Evolutionary conservation across 2,797 vertebrate genomes (phyloP).

Genomic region (Heliangelus exortis): DNA sequence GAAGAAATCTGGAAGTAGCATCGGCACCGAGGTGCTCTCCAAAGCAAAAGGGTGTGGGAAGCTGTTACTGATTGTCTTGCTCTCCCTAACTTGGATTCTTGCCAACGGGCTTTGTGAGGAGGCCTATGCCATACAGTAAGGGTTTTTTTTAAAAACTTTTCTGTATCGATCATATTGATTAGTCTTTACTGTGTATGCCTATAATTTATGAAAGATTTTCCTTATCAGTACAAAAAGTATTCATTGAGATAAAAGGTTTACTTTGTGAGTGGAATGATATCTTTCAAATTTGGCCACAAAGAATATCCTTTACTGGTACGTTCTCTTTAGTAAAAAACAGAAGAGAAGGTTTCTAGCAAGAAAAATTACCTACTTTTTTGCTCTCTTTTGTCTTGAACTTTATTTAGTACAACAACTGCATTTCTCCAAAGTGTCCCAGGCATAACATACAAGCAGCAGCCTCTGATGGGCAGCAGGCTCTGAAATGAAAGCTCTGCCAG

Average conservation of each 20-base stretch:
- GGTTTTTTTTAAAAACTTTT: background rate
- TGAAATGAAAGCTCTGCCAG: background rate
- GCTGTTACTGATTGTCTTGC: background rate
- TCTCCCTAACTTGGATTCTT: background rate
- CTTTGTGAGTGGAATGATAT: background rate
- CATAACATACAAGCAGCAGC: background rate
- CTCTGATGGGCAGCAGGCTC: background rate
- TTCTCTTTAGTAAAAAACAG: background rate
- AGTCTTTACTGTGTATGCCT: background rate
- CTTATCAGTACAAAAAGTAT: background rate
- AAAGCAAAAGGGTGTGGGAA: background rate
- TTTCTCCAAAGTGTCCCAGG: background rate
- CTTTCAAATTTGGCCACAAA: background rate
- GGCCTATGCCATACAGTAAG: background rate
- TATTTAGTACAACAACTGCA: background rate
- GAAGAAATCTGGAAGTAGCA: background rate
- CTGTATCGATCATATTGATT: background rate
- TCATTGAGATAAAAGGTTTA: background rate
- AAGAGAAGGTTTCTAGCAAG: background rate
- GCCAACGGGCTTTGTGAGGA: background rate
- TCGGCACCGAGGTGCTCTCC: background rate
- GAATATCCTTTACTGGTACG: background rate
- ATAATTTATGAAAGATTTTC: background rate
- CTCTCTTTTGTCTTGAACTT: background rate
- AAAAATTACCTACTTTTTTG: background rate